Conservation (phyloP, 2,888 invertebrate species). For the Clunio marinus region DNA sequence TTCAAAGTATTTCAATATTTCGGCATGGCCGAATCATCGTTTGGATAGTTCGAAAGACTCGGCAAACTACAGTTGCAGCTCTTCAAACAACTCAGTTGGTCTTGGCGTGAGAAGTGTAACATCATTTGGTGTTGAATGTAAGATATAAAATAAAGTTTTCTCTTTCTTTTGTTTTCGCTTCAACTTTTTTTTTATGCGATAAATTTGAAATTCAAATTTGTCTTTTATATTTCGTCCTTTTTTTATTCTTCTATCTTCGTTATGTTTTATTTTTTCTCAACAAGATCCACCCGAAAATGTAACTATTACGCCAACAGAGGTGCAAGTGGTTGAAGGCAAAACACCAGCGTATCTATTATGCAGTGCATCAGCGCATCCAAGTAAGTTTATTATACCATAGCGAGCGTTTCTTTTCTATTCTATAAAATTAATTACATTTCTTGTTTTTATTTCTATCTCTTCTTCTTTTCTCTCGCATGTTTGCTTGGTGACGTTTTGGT, state of each 20-base stretch:
- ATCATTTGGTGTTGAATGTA: constrained; percentile 85
- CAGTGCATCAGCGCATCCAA: constrained; percentile 55
- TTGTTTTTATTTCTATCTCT: constrained; percentile 30
- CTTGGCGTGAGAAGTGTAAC: constrained; percentile 77
- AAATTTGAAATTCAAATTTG: constrained; percentile 30
- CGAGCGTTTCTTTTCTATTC: not conserved
- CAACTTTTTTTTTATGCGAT: not conserved
- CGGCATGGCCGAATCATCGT: constrained; percentile 73
- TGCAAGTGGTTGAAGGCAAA: constrained; percentile 53
- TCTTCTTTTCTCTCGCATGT: constrained; percentile 42
- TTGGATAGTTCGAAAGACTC: constrained; percentile 73
- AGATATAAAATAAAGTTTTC: constrained; percentile 48
- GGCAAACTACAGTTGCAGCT: constrained; percentile 78
- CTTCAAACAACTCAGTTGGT: constrained; percentile 72
- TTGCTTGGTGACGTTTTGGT: too few species aligned
- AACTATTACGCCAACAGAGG: constrained; percentile 57
- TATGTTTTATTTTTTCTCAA: not conserved
- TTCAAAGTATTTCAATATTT: constrained; percentile 81
- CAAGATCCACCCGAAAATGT: constrained; percentile 82
- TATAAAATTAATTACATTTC: constrained; percentile 14
- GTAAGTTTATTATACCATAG: constrained; percentile 43
- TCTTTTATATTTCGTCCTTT: constrained; percentile 13
- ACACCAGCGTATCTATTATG: constrained; percentile 55
- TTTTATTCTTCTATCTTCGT: not conserved
- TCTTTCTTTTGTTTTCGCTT: constrained; percentile 5